These are phyloP conservation scores for Xanthia togata DNA, from an alignment of 2,888 invertebrate genomes.

Conservation along the genomic window DNA sequence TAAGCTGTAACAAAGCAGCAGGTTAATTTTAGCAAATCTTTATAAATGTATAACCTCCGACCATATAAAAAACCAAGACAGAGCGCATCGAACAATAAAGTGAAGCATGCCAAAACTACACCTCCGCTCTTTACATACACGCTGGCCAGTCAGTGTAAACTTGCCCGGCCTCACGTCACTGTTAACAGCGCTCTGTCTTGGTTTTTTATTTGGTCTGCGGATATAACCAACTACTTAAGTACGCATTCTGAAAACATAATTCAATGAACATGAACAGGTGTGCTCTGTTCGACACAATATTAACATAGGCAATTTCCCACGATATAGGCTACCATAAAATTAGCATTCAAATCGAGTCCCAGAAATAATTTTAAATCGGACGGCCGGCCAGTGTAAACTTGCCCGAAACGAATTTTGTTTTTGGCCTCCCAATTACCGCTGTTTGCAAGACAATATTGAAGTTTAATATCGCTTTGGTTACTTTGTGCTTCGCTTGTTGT, in stretches of 20 bases:
- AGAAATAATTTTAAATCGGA: slow-evolving; percentile 76
- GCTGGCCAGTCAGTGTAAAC: too few species aligned
- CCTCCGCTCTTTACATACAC: too few species aligned
- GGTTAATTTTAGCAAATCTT: slow-evolving; percentile 4
- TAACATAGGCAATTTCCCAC: slow-evolving; percentile 72
- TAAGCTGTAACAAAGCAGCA: background rate
- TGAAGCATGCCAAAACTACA: too few species aligned
- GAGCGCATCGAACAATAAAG: too few species aligned
- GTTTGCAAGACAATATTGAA: slow-evolving; percentile 81
- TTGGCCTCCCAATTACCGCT: slow-evolving; percentile 75
- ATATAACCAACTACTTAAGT: slow-evolving; percentile 4
- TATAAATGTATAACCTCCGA: background rate
- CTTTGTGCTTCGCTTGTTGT: slow-evolving; percentile 54
- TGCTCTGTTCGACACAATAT: slow-evolving; percentile 63
- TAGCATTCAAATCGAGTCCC: slow-evolving; percentile 79
- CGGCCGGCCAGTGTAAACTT: slow-evolving; percentile 71
- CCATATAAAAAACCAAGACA: too few species aligned
- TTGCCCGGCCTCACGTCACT: too few species aligned
- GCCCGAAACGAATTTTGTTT: slow-evolving; percentile 73
- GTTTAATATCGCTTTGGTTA: slow-evolving; percentile 76
- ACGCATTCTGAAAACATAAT: slow-evolving; percentile 44
- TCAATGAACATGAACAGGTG: slow-evolving; percentile 62
- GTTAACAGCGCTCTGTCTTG: too few species aligned
- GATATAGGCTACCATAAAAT: slow-evolving; percentile 77
- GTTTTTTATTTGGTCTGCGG: too few species aligned